Percentiles rank a stretch among this genome's conserved stretches.
These are phyloP conservation scores for Paragorgia papillata DNA, from an alignment of 92 coral and sea anemone species.

Conservation along the genomic window DNA sequence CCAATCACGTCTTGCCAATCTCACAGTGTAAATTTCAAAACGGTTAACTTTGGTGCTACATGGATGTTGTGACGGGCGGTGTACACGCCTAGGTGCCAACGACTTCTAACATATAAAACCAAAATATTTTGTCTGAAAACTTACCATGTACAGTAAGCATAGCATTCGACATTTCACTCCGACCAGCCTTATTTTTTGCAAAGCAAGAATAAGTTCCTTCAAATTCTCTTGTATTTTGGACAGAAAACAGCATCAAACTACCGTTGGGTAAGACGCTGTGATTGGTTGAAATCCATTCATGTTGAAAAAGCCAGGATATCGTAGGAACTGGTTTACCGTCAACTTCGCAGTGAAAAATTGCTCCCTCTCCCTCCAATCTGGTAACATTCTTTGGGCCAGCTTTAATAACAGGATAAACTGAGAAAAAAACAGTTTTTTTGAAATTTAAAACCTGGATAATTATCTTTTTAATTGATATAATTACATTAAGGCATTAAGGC, in stretches of 20 bases:
- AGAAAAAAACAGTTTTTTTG: background rate
- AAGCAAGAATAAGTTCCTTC: slow-evolving; percentile 56
- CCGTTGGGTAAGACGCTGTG: slow-evolving; percentile 31
- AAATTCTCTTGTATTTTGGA: slow-evolving; percentile 31
- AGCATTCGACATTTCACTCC: background rate
- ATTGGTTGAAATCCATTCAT: background rate
- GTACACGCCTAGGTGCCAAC: no score
- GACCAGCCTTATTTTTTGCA: slow-evolving; percentile 56
- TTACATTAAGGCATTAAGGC: no score
- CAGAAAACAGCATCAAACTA: slow-evolving; percentile 13
- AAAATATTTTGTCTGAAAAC: background rate
- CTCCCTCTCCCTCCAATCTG: slow-evolving; percentile 23
- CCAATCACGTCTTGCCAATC: no score
- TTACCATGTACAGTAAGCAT: slow-evolving; percentile 33
- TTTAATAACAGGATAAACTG: slow-evolving; percentile 23
- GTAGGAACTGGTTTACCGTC: slow-evolving; percentile 46
- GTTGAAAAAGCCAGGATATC: slow-evolving; percentile 43
- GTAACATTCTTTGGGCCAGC: slow-evolving; percentile 20
- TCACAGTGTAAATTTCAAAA: no score
- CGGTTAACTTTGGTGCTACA: no score
- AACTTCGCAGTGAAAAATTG: slow-evolving; percentile 34
- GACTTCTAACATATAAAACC: background rate
- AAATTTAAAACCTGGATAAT: no score
- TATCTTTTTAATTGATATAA: no score
- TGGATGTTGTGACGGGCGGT: no score